Conservation (phyloP, 2,113 vertebrate genomes). For the Psittacara wagleri region DNA sequence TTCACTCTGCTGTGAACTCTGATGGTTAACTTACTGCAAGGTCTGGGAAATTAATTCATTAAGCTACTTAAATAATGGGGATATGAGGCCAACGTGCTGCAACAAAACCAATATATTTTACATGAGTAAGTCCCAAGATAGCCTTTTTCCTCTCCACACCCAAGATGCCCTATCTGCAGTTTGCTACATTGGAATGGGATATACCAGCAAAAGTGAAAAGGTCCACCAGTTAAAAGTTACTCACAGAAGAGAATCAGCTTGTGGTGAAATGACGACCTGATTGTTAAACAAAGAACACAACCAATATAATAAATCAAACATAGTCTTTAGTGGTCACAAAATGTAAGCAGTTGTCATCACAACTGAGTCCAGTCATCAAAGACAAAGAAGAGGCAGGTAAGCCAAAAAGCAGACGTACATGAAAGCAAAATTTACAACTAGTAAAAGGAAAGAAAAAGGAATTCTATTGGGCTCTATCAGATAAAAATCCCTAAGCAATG, state of each 20-base stretch:
- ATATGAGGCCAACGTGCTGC: background rate
- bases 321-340: background rate
- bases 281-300: background rate
- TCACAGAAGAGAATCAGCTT: background rate
- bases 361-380: background rate
- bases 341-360: background rate
- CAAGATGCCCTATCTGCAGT: background rate
- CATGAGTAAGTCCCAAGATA: background rate
- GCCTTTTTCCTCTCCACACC: background rate
- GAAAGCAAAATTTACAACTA: background rate
- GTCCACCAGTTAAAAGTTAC: background rate
- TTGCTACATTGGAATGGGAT: background rate
- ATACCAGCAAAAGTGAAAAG: background rate
- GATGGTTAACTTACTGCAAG: constrained; percentile 20
- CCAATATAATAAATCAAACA: background rate
- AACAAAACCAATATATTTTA: background rate
- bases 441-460: background rate
- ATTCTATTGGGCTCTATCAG: background rate
- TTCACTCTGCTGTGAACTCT: constrained; percentile 15
- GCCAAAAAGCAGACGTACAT: rapidly evolving
- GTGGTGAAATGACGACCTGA: background rate
- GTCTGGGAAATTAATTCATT: constrained; percentile 48
- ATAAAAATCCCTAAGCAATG: background rate
- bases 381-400: background rate
- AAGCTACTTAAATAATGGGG: constrained; percentile 13